Percentiles rank a stretch among this genome's conserved stretches.
phyloP scores from a whole-genome alignment of 2,113 vertebrate genomes.

The Gadus macrocephalus region DNA sequence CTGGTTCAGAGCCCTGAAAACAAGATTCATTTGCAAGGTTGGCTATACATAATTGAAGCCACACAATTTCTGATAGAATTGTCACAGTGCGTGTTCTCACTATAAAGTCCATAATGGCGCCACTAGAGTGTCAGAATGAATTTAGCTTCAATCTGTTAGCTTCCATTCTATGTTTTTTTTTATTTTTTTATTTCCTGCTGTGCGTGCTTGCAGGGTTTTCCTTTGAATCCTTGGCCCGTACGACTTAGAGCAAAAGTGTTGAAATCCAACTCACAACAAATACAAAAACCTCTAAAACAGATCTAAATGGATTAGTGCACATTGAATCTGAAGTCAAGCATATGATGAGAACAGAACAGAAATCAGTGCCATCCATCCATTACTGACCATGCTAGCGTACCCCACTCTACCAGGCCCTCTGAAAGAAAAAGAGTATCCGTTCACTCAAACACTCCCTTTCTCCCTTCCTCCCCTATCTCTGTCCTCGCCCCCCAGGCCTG shows the following conservation, averaged over 20 bases:
- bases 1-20: constrained; percentile 84
- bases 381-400: constrained; percentile 20
- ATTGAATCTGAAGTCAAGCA: constrained; percentile 36
- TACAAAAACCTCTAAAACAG: constrained; percentile 36
- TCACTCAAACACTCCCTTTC: neutral
- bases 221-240: constrained; percentile 49
- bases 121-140: constrained; percentile 55
- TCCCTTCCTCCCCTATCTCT: constrained; percentile 17
- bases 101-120: constrained; percentile 35
- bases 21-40: constrained; percentile 84
- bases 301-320: constrained; percentile 40
- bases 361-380: constrained; percentile 13
- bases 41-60: constrained; percentile 68
- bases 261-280: constrained; percentile 12
- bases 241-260: constrained; percentile 47
- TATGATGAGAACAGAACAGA: constrained; percentile 22
- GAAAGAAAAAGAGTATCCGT: too few species aligned
- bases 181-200: too few species aligned
- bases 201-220: constrained; percentile 25
- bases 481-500: constrained; percentile 63
- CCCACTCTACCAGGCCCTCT: neutral
- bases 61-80: constrained; percentile 67
- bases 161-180: constrained; percentile 30
- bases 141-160: constrained; percentile 61
- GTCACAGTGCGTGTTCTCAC: constrained; percentile 59